Evolutionary conservation across 2,888 invertebrate genomes (phyloP).

Genomic region (Cremastinae sp.): DNA sequence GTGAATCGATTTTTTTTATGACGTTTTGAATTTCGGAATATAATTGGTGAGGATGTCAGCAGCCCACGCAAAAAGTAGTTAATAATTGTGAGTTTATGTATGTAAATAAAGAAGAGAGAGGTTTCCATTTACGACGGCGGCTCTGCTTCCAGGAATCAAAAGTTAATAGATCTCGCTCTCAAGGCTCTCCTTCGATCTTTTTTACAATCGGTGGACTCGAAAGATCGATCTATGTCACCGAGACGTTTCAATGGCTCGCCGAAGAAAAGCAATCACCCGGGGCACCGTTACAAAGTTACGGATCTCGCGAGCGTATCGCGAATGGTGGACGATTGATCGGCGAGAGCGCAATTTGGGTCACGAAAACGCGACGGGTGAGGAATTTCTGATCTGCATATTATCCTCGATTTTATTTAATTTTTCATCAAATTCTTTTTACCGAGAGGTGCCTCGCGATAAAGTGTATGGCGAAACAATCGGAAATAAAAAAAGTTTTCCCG

Average conservation of each 20-base stretch:
- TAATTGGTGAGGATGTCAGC: too few species aligned
- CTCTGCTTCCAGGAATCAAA: too few species aligned
- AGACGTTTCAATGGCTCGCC: constrained; percentile 31
- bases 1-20: too few species aligned
- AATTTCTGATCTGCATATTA: constrained; percentile 28
- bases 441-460: background rate
- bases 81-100: too few species aligned
- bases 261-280: constrained; percentile 41
- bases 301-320: constrained; percentile 1
- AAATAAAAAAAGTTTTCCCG: background rate
- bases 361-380: constrained; percentile 28
- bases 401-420: constrained; percentile 1
- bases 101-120: too few species aligned
- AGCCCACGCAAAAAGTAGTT: too few species aligned
- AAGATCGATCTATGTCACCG: constrained; percentile 30
- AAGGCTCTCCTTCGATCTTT: constrained; percentile 22
- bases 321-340: constrained; percentile 45
- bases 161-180: background rate
- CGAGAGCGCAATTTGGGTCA: constrained; percentile 49
- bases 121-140: too few species aligned
- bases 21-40: too few species aligned
- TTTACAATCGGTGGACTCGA: constrained; percentile 27
- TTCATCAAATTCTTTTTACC: too few species aligned
- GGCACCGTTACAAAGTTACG: constrained; percentile 30
- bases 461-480: too few species aligned